phyloP scores from a whole-genome alignment of 2,888 invertebrate species.

The Ophioninae sp. region DNA sequence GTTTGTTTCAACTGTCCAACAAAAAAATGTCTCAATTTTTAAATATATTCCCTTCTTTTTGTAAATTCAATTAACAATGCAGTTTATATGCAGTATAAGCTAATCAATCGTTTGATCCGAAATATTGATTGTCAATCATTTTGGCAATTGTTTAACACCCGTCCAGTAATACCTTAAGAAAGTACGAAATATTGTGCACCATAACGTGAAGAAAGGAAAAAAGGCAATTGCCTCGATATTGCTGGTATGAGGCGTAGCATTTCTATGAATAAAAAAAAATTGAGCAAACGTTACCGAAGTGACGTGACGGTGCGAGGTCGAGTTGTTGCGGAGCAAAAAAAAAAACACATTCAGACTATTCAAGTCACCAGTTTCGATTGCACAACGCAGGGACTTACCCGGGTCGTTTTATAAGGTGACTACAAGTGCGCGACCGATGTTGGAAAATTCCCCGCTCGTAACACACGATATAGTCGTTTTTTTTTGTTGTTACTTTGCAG shows the following conservation, averaged over 20 bases:
- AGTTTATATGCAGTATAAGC: no score
- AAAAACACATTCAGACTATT: constrained; percentile 9
- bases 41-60: no score
- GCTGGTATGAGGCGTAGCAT: not conserved
- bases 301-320: constrained; percentile 31
- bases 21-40: no score
- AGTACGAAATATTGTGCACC: not conserved
- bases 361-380: constrained; percentile 23
- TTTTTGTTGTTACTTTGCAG: constrained; percentile 76
- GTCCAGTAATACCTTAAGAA: no score
- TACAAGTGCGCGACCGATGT: constrained; percentile 8
- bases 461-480: not conserved
- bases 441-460: not conserved
- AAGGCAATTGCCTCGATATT: not conserved
- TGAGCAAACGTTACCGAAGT: not conserved
- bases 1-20: no score
- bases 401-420: constrained; percentile 20
- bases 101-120: not conserved
- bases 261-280: not conserved
- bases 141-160: no score
- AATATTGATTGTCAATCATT: not conserved
- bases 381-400: constrained; percentile 17
- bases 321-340: constrained; percentile 13
- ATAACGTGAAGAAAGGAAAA: not conserved
- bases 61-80: no score